Evolutionary conservation across 2,888 invertebrate species (phyloP), one percentile per base, ranked within the genome.

Genomic region (Hedychridium roseum): DNA sequence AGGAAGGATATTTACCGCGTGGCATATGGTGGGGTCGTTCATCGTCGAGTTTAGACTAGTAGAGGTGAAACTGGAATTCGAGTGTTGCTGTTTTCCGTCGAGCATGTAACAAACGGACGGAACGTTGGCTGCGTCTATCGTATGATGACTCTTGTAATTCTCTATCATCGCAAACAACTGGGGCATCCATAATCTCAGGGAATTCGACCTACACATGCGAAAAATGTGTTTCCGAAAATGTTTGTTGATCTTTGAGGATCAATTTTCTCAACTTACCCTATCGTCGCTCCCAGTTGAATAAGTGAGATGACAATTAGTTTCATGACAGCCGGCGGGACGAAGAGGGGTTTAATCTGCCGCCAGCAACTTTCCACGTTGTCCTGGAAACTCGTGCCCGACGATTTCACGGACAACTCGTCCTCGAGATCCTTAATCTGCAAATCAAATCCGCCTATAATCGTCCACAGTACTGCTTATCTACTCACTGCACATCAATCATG

Each of bases 101-200:
- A 76, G 47, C 67, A 72, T 72, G 2, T 64, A 54, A 41, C 71
- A n/a, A n/a, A n/a, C n/a, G n/a, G n/a, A n/a, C n/a, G 71, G 21
- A 71, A 65, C 1, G 68, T 64, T 7, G 73, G 70, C 32, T 68
- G 63, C 9, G 60, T 31, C 68, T 6, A 60, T 59, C 18, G 56
- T 54, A 42, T 70, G 64, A 38, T 40, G 63, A 9, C 47, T 46
- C 40, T 82, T 80, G 43, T 77, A 66, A 35, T 81, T 80, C 9
- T 74, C 71, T 32, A 89, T 86, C 74, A 89, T 88, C 31, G 90
- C 87, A 58, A 93, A 93, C 9, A 94, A 80, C 74, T 93, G 92
- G 0, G 94, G 94, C 70, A 93, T 84, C 94, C 94, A 94, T 21
- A 94, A 83, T 38, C 92, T 87, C 21, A 94, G 81, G 0, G 93